Evolutionary conservation across 1,140 invertebrate species (phyloP), one percentile per base, ranked within the genome.

Genomic region (Anastrepha obliqua): DNA sequence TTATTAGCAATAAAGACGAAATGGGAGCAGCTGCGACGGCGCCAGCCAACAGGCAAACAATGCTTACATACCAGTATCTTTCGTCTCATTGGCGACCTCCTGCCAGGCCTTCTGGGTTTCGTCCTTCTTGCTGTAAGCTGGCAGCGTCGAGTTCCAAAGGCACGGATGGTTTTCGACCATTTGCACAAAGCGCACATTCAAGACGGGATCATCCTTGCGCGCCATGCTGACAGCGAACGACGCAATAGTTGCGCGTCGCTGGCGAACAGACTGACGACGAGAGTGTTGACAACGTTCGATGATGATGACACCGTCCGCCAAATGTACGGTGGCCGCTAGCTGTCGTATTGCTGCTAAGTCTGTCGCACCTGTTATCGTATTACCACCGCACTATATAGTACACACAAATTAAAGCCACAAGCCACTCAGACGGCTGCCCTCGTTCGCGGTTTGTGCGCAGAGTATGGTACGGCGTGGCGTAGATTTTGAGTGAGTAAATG

Each of bases 181-280:
- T 86, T 92, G 91, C 87, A 92, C 91, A 88, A 92, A 92, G 87
- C 90, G 89, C 88, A 92, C 91, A 90, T 92, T 92, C 87, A 91
- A 91, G 74, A 92, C 91, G 87, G 91, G 91, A 92, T 92, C 91
- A 89, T 92, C 91, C 91, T 92, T 92, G 88, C 91, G 91, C 29
- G 90, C 90, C 91, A 92, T 90, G 47, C 47, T 51, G 59, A 51
- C 64, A 64, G 59, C 13, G 8, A 64, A 67, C 64, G 64, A 44
- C 64, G 47, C 47, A 55, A 39, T 39, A 20, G 62, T 65, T 81
- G 87, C 70, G 67, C 65, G 87, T 60, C 51, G 47, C 39, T 55
- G 39, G n/a, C 64, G 47, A 42, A n/a, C 59, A 86, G 60, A 51
- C 86, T 5, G 47, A 86, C 47, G 44, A 67, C 62, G 74, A 62